phyloP scores from a whole-genome alignment of 2,797 vertebrate genomes.

The Characodon lateralis region DNA sequence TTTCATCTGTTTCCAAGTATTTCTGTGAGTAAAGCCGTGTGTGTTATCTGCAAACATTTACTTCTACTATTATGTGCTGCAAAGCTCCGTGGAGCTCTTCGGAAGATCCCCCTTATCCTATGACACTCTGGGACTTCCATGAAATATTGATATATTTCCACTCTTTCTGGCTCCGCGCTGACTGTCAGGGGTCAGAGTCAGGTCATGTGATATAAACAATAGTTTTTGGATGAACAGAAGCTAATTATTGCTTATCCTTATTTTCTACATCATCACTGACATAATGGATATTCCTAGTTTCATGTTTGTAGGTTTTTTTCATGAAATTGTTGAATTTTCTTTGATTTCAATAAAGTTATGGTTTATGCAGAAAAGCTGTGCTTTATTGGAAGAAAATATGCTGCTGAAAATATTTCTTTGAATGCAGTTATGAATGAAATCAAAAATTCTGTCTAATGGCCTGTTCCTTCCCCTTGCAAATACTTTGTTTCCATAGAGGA shows the following conservation, averaged over 20 bases:
- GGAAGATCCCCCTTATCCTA: conserved; percentile 22
- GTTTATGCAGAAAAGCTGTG: background rate
- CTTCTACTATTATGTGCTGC: conserved; percentile 43
- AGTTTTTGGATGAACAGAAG: conserved; percentile 12
- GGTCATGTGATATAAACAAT: conserved; percentile 35
- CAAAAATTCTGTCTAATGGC: no score
- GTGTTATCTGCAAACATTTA: conserved; percentile 45
- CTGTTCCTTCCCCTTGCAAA: conserved; percentile 28
- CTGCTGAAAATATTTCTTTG: conserved; percentile 10
- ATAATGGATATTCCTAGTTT: background rate
- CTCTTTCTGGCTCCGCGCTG: conserved; percentile 48
- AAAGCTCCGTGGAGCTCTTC: conserved; percentile 14
- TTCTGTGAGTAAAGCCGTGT: conserved; percentile 23
- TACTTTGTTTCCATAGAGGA: conserved; percentile 24
- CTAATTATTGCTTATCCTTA: background rate
- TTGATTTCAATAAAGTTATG: background rate
- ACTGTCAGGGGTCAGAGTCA: conserved; percentile 33
- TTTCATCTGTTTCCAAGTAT: conserved; percentile 46
- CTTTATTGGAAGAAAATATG: background rate
- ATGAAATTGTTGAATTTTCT: background rate
- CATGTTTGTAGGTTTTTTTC: background rate
- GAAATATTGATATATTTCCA: conserved; percentile 62
- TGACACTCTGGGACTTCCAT: conserved; percentile 55
- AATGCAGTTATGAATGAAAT: background rate
- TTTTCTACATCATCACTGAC: background rate